phyloP scores from a whole-genome alignment of 2,113 vertebrate genomes.

The Aptenodytes patagonicus region DNA sequence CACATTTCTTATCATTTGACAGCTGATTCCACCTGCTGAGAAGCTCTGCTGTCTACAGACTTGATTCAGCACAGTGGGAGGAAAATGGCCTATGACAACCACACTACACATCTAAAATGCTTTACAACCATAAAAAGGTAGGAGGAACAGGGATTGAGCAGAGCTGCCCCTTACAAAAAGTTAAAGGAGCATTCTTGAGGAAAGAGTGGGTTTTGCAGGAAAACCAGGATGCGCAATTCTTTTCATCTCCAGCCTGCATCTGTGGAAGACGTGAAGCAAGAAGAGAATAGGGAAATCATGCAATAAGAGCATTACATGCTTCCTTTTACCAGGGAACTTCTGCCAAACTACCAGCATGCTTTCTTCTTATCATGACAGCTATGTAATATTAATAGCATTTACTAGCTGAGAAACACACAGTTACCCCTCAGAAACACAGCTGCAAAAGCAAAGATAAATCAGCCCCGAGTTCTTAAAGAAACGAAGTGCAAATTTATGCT shows the following conservation, averaged over 20 bases:
- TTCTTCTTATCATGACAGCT: not conserved
- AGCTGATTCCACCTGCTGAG: not conserved
- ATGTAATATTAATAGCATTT: not conserved
- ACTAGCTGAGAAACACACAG: not conserved
- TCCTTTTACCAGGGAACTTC: not conserved
- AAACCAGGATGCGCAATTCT: not conserved
- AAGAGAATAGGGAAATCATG: not conserved
- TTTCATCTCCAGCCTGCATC: not conserved
- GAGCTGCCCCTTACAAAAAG: not conserved
- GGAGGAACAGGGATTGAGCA: not conserved
- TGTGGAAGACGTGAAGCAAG: not conserved
- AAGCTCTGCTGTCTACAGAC: not conserved
- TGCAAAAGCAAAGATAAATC: not conserved
- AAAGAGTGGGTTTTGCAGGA: not conserved
- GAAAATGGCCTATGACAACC: slow-evolving; percentile 35
- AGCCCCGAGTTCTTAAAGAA: not conserved
- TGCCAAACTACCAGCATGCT: not conserved
- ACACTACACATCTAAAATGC: not conserved
- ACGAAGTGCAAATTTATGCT: not conserved
- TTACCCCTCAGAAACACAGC: not conserved
- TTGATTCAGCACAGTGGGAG: slow-evolving; percentile 20
- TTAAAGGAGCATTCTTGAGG: not conserved
- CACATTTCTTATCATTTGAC: slow-evolving; percentile 1
- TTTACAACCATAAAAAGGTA: not conserved
- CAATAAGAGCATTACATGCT: not conserved